A percentile compares a stretch with the other conserved stretches of the same genome.
phyloP scores from a whole-genome alignment of 2,888 invertebrate species.

The Junonia oenone region DNA sequence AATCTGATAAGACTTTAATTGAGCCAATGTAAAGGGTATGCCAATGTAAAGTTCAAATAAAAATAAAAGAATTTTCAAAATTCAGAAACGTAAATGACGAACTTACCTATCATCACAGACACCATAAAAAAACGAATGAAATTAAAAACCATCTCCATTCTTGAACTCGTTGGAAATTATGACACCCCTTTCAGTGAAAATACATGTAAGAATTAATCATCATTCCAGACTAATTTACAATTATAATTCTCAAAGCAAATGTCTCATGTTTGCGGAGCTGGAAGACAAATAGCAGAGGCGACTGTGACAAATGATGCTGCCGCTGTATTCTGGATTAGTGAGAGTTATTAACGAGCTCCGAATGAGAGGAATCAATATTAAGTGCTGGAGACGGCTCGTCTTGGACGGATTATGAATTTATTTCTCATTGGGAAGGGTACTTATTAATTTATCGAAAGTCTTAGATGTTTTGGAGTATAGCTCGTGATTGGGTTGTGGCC shows the following conservation, averaged over 20 bases:
- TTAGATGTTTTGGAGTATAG: not conserved
- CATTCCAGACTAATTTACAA: not conserved
- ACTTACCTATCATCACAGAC: no score
- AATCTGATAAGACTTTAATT: no score
- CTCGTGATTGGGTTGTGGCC: not conserved
- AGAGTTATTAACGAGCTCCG: not conserved
- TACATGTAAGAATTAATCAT: not conserved
- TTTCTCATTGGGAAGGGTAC: no score
- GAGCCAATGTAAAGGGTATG: no score
- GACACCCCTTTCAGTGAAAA: not conserved
- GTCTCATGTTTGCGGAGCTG: not conserved
- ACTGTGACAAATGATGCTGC: conserved; percentile 6
- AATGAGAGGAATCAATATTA: conserved; percentile 1
- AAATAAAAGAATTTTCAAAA: no score
- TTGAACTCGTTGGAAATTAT: no score
- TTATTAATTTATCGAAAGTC: no score
- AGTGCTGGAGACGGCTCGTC: not conserved
- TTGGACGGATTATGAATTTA: not conserved
- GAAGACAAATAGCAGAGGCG: conserved; percentile 4
- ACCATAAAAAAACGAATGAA: no score
- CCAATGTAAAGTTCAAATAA: no score
- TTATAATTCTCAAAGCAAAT: conserved; percentile 1
- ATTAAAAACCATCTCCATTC: no score
- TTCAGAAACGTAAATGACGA: no score
- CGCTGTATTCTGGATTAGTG: not conserved